phyloP scores from a whole-genome alignment of 1,140 invertebrate species.

The Caenorhabditis latens region DNA sequence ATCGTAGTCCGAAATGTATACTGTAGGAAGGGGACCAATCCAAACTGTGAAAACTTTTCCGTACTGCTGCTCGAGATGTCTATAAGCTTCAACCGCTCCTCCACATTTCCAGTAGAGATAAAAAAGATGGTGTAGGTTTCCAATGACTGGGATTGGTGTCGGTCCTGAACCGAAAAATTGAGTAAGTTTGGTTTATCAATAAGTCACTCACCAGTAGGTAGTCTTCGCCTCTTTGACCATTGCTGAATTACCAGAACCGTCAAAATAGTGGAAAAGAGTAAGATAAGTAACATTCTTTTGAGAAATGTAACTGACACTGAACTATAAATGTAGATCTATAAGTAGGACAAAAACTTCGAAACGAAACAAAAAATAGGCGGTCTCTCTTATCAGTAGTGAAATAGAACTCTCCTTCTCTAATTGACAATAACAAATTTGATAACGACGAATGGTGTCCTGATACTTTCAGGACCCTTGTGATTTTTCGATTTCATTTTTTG shows the following conservation, averaged over 20 bases:
- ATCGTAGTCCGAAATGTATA: constrained; percentile 60
- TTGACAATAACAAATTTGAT: constrained; percentile 8
- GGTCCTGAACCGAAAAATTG: not conserved
- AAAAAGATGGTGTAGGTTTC: constrained; percentile 37
- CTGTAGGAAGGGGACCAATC: constrained; percentile 57
- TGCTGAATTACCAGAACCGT: not conserved
- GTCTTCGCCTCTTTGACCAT: not conserved
- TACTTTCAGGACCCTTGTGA: not conserved
- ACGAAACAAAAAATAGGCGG: not conserved
- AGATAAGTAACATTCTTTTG: not conserved
- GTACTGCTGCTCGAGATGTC: constrained; percentile 48
- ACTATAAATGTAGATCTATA: not conserved
- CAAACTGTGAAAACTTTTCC: constrained; percentile 61
- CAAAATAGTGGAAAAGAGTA: not conserved
- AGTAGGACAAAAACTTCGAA: not conserved
- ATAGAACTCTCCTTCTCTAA: not conserved
- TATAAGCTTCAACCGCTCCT: not conserved
- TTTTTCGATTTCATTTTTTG: not conserved
- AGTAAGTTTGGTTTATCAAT: too few species aligned
- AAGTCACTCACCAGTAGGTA: not conserved
- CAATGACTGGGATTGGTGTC: constrained; percentile 16
- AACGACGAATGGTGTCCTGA: not conserved
- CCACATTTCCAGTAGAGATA: not conserved
- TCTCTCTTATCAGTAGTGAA: constrained; percentile 8
- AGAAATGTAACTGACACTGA: not conserved